Conservation (phyloP, 2,113 vertebrate genomes). For the Numida meleagris region DNA sequence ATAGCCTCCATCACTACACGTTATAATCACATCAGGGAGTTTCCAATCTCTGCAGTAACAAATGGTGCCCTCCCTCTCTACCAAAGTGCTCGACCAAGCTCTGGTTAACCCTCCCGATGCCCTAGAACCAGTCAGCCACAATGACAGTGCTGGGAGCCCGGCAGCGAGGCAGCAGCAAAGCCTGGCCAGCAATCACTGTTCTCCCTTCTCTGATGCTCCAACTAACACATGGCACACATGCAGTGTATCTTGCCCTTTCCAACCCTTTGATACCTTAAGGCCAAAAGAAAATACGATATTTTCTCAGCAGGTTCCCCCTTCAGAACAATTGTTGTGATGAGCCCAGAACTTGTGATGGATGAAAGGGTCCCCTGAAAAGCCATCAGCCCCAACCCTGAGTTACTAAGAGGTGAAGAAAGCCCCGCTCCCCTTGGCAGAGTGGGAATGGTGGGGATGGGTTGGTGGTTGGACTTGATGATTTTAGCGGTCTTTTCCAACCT, state of each 20-base stretch:
- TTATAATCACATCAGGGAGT: constrained; percentile 53
- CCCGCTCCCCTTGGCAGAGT: neutral
- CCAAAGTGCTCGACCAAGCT: neutral
- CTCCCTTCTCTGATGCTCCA: neutral
- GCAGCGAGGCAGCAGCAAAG: neutral
- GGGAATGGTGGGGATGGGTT: too few species aligned
- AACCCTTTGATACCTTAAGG: neutral
- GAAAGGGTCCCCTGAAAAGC: neutral
- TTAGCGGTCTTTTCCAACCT: too few species aligned
- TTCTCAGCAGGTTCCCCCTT: neutral
- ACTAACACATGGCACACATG: neutral
- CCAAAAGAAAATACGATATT: neutral
- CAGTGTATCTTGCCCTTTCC: neutral
- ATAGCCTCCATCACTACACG: constrained; percentile 62
- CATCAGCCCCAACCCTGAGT: neutral
- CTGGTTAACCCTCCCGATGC: neutral
- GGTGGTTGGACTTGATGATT: too few species aligned
- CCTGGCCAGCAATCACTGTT: neutral
- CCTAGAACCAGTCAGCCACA: neutral
- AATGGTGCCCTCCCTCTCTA: constrained; percentile 14
- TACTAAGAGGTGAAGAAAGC: neutral
- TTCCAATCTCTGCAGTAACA: constrained; percentile 34
- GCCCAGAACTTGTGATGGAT: neutral
- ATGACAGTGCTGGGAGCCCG: rapidly evolving
- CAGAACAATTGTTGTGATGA: neutral